Evolutionary conservation across 2,113 vertebrate genomes (phyloP).

Genomic region (Percina caprodes): DNA sequence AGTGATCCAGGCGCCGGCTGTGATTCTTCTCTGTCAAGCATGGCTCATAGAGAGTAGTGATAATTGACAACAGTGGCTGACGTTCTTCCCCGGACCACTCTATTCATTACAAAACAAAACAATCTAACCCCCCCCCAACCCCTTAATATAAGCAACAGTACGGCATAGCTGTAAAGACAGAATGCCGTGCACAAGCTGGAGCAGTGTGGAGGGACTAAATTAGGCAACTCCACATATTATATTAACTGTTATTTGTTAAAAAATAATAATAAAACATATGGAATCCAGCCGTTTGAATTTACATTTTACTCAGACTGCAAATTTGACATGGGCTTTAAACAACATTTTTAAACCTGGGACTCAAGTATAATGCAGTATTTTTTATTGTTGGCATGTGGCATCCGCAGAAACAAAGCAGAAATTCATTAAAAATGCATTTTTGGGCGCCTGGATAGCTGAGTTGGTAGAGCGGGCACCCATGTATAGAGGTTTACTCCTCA

Average conservation of each 20-base stretch:
- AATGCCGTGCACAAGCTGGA: constrained; percentile 1
- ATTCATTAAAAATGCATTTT: not conserved
- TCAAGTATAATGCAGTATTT: not conserved
- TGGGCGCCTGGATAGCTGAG: no score
- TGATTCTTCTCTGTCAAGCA: constrained; percentile 68
- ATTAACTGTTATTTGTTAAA: not conserved
- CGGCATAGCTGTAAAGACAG: constrained; percentile 22
- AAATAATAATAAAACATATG: not conserved
- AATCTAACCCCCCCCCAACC: constrained; percentile 27
- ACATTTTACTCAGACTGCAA: not conserved
- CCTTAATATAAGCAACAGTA: constrained; percentile 18
- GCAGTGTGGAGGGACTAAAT: not conserved
- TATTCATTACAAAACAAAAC: constrained; percentile 70
- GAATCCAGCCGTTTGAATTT: not conserved
- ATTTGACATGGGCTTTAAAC: not conserved
- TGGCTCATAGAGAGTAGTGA: constrained; percentile 65
- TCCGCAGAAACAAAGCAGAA: not conserved
- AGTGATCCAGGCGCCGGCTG: constrained; percentile 69
- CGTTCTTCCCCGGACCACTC: constrained; percentile 56
- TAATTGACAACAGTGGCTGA: constrained; percentile 70
- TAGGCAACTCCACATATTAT: not conserved
- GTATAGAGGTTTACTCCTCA: no score
- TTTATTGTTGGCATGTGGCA: not conserved
- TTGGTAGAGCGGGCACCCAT: no score
- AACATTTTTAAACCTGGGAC: not conserved